phyloP scores from a whole-genome alignment of 2,888 invertebrate genomes.

The Physocephala rufipes region DNA sequence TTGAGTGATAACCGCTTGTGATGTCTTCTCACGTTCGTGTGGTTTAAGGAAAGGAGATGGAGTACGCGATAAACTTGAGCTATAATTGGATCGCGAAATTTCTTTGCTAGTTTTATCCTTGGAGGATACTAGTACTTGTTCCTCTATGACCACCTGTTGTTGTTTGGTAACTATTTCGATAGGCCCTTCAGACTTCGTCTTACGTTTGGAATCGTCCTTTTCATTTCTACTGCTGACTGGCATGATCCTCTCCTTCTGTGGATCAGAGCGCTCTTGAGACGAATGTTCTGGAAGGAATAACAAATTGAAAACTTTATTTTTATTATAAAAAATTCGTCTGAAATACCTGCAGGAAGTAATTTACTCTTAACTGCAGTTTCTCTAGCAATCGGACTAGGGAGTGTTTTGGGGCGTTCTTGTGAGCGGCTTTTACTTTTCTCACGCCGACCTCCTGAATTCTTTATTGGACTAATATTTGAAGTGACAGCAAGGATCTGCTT shows the following conservation, averaged over 20 bases:
- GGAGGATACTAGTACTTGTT: slow-evolving; percentile 43
- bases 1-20: slow-evolving; percentile 34
- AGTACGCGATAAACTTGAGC: slow-evolving; percentile 82
- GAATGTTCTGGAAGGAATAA: slow-evolving; percentile 49
- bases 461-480: slow-evolving; percentile 36
- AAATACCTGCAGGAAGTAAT: slow-evolving; percentile 15
- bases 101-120: slow-evolving; percentile 45
- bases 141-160: slow-evolving; percentile 33
- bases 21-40: slow-evolving; percentile 61
- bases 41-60: slow-evolving; percentile 83
- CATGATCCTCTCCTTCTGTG: slow-evolving; percentile 57
- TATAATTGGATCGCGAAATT: slow-evolving; percentile 67
- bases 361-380: slow-evolving; percentile 37
- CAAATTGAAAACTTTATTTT: slow-evolving; percentile 16
- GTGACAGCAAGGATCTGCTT: slow-evolving; percentile 39
- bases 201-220: slow-evolving; percentile 38
- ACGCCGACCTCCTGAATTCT: slow-evolving; percentile 44
- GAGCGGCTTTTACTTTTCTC: slow-evolving; percentile 51
- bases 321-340: neutral
- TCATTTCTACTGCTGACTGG: too few species aligned
- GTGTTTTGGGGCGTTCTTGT: slow-evolving; percentile 43
- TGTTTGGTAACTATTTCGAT: slow-evolving; percentile 41
- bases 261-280: slow-evolving; percentile 55
- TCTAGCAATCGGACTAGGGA: slow-evolving; percentile 46
- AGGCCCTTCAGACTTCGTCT: slow-evolving; percentile 41